These are phyloP conservation scores for Scatophagus argus DNA, from an alignment of 2,113 vertebrate genomes.

Conservation along the genomic window DNA sequence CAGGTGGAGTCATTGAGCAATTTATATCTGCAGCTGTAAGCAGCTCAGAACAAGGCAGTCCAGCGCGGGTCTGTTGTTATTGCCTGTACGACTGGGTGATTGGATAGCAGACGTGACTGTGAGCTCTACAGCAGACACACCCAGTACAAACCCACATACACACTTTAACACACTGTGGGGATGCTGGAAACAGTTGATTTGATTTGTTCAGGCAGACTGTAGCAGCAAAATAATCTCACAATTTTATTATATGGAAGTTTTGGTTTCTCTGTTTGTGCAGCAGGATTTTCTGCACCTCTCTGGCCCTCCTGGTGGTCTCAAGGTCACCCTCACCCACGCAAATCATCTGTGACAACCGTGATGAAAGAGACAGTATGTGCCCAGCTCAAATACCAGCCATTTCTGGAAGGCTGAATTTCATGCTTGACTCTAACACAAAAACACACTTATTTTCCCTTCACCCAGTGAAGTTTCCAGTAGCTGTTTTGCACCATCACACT, in stretches of 20 bases:
- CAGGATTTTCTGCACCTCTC: not conserved
- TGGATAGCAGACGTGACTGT: conserved; percentile 11
- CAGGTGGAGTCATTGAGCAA: conserved; percentile 48
- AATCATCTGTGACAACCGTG: conserved; percentile 25
- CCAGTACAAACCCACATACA: not conserved
- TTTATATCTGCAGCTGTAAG: conserved; percentile 16
- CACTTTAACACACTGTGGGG: not conserved
- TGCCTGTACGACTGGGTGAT: conserved; percentile 2
- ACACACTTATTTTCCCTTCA: not conserved
- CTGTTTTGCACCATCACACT: conserved; percentile 29
- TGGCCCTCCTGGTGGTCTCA: not conserved
- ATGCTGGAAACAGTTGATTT: not conserved
- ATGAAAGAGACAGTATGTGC: conserved; percentile 14
- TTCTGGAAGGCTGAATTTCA: conserved; percentile 9
- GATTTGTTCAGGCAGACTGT: not conserved
- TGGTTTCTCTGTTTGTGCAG: not conserved
- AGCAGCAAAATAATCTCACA: not conserved
- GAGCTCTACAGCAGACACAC: not conserved
- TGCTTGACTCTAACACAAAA: not conserved
- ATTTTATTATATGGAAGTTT: not conserved
- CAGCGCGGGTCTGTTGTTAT: conserved; percentile 20
- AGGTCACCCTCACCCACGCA: conserved; percentile 18
- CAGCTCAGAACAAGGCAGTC: conserved; percentile 11
- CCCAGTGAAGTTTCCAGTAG: not conserved
- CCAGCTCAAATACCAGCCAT: conserved; percentile 13